Evolutionary conservation across 2,113 vertebrate species (phyloP).

Genomic region (Sapayoa aenigma): DNA sequence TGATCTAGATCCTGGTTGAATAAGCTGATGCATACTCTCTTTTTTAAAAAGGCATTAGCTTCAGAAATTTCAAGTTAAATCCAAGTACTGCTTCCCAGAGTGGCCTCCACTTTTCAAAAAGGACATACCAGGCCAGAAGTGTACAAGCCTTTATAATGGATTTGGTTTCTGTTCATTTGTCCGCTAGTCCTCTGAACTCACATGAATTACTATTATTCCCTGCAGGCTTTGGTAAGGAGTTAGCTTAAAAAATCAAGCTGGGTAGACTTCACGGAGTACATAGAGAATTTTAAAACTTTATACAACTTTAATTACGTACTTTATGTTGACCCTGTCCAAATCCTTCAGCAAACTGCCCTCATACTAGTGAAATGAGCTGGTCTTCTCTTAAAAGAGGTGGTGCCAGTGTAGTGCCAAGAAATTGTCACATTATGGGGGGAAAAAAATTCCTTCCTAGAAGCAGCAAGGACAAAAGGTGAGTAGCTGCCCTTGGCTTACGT

Average conservation of each 20-base stretch:
- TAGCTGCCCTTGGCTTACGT: not conserved
- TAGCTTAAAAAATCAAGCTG: not conserved
- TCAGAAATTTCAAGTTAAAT: not conserved
- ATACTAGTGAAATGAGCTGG: not conserved
- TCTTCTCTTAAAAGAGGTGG: not conserved
- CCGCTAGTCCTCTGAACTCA: fast-evolving
- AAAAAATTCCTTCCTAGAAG: not conserved
- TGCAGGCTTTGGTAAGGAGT: not conserved
- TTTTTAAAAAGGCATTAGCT: not conserved
- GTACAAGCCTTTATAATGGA: not conserved
- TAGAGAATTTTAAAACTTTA: not conserved
- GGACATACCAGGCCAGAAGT: not conserved
- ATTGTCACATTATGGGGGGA: not conserved
- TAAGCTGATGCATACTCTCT: not conserved
- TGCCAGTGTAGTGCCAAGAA: not conserved
- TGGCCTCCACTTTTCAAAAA: not conserved
- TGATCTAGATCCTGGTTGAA: not conserved
- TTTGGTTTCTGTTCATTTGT: not conserved
- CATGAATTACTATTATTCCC: not conserved
- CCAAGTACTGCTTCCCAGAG: not conserved
- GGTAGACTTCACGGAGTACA: not conserved
- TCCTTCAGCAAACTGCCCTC: not conserved
- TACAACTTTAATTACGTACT: not conserved
- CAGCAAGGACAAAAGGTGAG: not conserved
- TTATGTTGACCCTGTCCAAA: not conserved